Percentiles rank a stretch among this genome's conserved stretches.
Evolutionary conservation across 2,888 invertebrate genomes (phyloP).

Genomic region (Nymphalis urticae): DNA sequence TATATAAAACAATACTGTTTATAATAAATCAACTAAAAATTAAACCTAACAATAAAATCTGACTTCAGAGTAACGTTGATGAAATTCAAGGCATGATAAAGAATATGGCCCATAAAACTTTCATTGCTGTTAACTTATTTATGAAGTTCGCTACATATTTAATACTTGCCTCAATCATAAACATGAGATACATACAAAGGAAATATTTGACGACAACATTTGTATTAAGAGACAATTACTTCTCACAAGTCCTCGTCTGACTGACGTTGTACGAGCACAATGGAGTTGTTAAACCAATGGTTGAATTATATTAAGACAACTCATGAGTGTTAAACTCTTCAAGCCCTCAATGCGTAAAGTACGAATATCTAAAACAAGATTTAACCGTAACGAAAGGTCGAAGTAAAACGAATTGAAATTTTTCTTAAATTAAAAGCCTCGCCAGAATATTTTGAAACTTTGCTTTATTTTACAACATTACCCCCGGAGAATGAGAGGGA

Average conservation of each 20-base stretch:
- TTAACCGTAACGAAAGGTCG: neutral
- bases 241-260: neutral
- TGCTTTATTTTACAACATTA: constrained; percentile 1
- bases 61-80: constrained; percentile 64
- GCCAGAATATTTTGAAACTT: neutral
- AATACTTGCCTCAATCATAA: constrained; percentile 58
- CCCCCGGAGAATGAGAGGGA: neutral
- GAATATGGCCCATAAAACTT: constrained; percentile 76
- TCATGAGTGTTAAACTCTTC: neutral
- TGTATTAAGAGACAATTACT: neutral
- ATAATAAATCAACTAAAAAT: constrained; percentile 30
- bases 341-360: too few relatives aligned
- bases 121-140: constrained; percentile 78
- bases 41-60: constrained; percentile 58
- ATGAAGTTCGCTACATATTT: constrained; percentile 73
- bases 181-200: constrained; percentile 37
- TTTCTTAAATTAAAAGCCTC: constrained; percentile 7
- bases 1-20: neutral
- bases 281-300: neutral
- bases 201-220: constrained; percentile 17
- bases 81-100: constrained; percentile 78
- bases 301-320: neutral
- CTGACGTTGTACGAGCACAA: too few relatives aligned
- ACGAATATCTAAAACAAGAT: neutral
- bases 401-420: constrained; percentile 13